Evolutionary conservation across 2,888 invertebrate genomes (phyloP), one percentile per base, ranked within the genome.

Genomic region (Stegophylla sp.): DNA sequence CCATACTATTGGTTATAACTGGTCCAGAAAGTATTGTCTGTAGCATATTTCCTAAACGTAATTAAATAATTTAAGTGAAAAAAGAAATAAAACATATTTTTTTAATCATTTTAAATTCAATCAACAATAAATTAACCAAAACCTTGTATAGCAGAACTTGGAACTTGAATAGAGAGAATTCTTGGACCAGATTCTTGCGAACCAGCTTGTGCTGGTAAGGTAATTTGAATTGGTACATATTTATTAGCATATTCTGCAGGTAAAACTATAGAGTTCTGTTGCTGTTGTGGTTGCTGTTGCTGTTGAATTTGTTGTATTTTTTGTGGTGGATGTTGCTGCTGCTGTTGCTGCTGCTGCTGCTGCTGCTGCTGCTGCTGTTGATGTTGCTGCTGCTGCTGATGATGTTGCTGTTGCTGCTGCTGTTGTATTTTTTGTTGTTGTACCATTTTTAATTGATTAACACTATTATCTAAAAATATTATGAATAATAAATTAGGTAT

Each of bases 151-250:
- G 94, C 94, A 15, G 94, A 92, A 34, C 94, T 94, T 82, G 95
- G 95, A 85, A 95, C 95, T 88, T 95, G 94, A 86, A 95, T 94
- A n/a, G 94, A 94, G 82, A 95, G 90, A 64, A 94, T 91, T 83
- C 94, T 90, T 41, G 91, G 90, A 84, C 91, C 87, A 26, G 91
- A 90, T 83, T 91, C 91, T 0, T 90, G 89, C 48, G 91, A 90
- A 10, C 93, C 93, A 1, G 92, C 90, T 85, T 93, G 93, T 59
- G 93, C 91, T 3, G 94, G 94, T 85, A 96, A 87, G 0, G 95
- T 95, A 82, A 96, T 92, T 88, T 93, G 90, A 81, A 88, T 86
- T 51, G 87, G 86, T 82, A 88, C 87, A 83, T 86, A 85, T 82
- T 85, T 85, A 81, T 85, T 84, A 83, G 45, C 81, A 86, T 83